Base-by-base conservation (phyloP, 2,113 vertebrate genomes). In the Sprattus sprattus region DNA sequence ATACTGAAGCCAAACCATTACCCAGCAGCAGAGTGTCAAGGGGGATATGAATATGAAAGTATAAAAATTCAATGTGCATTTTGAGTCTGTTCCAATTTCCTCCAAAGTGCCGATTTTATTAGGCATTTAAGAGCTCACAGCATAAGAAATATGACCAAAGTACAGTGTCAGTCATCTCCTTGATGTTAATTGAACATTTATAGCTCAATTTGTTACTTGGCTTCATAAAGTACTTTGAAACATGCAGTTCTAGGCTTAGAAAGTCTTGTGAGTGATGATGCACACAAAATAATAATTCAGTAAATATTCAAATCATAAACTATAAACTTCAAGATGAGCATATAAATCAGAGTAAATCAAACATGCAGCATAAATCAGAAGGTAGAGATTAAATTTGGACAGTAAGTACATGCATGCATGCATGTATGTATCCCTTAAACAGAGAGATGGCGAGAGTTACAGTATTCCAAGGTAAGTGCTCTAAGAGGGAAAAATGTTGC, bases 21-120 rank as follows among this genome's bases (percentile, higher is more conserved):
- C 64, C n/a, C n/a, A 71, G 25, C 64, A 71, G 64, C 64, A 71
- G 64, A 28, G 3, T 32, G 28, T 71, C 15, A 0, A 28, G 8
- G 28, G n/a, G 2, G 25, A 64, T 64, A 22, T 25, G n/a, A 71
- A 71, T 71, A 71, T 71, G 9, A 28, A 32, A 71, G 64, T 10
- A 71, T 28, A 71, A 71, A 71, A 32, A 28, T 71, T 71, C n/a
- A 32, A 9, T 32, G 64, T 71, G n/a, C 64, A 71, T 71, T 71
- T 71, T 6, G 64, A 8, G 1, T 10, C 64, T 0, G 64, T 28
- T 71, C 25, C n/a, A 32, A 13, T 71, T 71, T 71, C 15, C n/a
- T 28, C 25, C 64, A 71, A 71, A 71, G 64, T 71, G 64, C 64
- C 64, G 32, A 10, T 7, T 6, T 78, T 86, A 83, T 86, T 82